A percentile compares a stretch with the other conserved stretches of the same genome.
These are phyloP conservation scores for Catharus ustulatus DNA, from an alignment of 2,797 vertebrate genomes.

Conservation along the genomic window DNA sequence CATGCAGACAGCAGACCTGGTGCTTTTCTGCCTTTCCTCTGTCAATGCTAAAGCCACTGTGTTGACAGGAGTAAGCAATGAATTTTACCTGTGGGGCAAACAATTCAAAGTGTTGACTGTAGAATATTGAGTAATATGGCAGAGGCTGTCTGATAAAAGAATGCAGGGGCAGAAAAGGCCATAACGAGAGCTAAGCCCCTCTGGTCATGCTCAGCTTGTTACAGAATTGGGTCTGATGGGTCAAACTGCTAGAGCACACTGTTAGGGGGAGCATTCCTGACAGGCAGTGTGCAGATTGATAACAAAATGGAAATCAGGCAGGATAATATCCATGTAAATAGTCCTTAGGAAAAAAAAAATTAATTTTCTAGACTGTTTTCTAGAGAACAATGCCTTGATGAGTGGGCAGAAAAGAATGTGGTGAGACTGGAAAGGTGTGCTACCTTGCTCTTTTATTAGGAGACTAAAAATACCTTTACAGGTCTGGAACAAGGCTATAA, in stretches of 20 bases:
- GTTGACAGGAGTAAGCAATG: not conserved
- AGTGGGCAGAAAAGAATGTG: not conserved
- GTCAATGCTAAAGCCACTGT: not conserved
- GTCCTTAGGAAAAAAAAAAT: not conserved
- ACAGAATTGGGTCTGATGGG: not conserved
- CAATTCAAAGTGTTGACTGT: not conserved
- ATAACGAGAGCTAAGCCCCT: not conserved
- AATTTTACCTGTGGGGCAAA: slow-evolving; percentile 1
- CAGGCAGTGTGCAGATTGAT: not conserved
- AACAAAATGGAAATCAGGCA: not conserved
- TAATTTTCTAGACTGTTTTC: not conserved
- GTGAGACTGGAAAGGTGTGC: not conserved
- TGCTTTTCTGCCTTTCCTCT: not conserved
- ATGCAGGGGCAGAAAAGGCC: not conserved
- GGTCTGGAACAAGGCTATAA: not conserved
- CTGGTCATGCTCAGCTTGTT: not conserved
- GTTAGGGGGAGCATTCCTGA: not conserved
- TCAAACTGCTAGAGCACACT: not conserved
- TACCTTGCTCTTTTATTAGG: not conserved
- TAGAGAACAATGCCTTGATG: not conserved
- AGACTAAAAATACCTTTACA: not conserved
- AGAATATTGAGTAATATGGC: not conserved
- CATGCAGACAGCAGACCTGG: not conserved
- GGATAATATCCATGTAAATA: not conserved
- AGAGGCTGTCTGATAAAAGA: not conserved